Evolutionary conservation across 2,888 invertebrate genomes (phyloP).

Genomic region (Ephialtes manifestator): DNA sequence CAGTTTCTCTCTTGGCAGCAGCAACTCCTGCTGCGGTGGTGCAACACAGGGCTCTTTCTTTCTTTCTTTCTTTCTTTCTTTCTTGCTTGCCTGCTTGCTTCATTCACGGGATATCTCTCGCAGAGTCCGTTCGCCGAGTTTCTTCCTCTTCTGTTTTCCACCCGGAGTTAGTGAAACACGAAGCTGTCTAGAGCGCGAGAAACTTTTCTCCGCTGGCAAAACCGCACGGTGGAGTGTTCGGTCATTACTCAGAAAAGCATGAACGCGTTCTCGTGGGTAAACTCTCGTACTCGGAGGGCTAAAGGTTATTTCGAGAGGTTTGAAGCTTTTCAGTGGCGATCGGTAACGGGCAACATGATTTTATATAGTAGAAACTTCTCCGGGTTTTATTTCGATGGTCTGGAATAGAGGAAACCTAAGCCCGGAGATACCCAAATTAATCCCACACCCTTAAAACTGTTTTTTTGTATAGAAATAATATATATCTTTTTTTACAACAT

Average conservation of each 20-base stretch:
- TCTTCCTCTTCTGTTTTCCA: slow-evolving; percentile 59
- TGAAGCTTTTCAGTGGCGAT: slow-evolving; percentile 37
- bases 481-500: background rate
- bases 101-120: slow-evolving; percentile 27
- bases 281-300: background rate
- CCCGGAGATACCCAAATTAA: background rate
- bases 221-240: slow-evolving; percentile 43
- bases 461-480: too few species aligned
- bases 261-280: slow-evolving; percentile 11
- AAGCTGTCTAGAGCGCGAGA: slow-evolving; percentile 32
- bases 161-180: slow-evolving; percentile 40
- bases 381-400: background rate
- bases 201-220: slow-evolving; percentile 36
- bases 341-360: background rate
- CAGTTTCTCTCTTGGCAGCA: slow-evolving; percentile 54
- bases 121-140: slow-evolving; percentile 48
- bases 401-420: background rate
- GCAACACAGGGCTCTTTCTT: slow-evolving; percentile 8
- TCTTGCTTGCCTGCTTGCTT: slow-evolving; percentile 8
- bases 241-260: slow-evolving; percentile 52
- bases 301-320: slow-evolving; percentile 50
- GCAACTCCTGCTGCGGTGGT: slow-evolving; percentile 18
- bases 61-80: slow-evolving; percentile 14
- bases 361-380: background rate
- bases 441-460: background rate